Evolutionary conservation across 2,888 invertebrate species (phyloP).

Genomic region (Drosophila quinaria): DNA sequence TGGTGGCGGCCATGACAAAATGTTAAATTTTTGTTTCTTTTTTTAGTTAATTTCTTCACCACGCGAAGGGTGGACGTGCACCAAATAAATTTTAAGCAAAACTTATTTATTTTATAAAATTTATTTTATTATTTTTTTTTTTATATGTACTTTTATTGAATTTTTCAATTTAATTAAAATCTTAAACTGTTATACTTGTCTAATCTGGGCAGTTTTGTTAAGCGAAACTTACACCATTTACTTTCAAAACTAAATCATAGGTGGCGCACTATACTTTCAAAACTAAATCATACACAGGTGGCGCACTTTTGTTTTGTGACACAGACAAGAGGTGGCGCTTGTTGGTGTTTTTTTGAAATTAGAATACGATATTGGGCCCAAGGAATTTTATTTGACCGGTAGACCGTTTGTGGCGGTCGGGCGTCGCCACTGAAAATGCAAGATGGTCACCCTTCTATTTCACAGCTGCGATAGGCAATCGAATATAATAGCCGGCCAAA

Average conservation of each 20-base stretch:
- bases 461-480: not conserved
- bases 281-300: not conserved
- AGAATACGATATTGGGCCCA: too few species aligned
- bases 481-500: not conserved
- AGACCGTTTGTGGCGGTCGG: not conserved
- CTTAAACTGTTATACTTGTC: not conserved
- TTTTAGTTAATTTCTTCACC: too few species aligned
- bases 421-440: conserved; percentile 32
- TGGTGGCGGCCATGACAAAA: too few species aligned
- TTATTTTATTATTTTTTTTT: too few species aligned
- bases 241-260: not conserved
- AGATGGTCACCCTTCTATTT: conserved; percentile 30
- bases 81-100: too few species aligned
- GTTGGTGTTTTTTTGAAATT: too few species aligned
- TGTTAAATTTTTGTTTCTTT: too few species aligned
- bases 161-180: too few species aligned
- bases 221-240: not conserved
- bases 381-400: too few species aligned
- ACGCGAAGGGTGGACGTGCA: too few species aligned
- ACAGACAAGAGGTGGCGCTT: not conserved
- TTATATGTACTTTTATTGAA: too few species aligned
- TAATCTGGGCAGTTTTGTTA: conserved; percentile 24
- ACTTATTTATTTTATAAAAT: too few species aligned
- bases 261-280: not conserved
- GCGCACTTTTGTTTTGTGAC: not conserved